phyloP scores from a whole-genome alignment of 2,797 vertebrate genomes.

The Enteromius paludinosus region DNA sequence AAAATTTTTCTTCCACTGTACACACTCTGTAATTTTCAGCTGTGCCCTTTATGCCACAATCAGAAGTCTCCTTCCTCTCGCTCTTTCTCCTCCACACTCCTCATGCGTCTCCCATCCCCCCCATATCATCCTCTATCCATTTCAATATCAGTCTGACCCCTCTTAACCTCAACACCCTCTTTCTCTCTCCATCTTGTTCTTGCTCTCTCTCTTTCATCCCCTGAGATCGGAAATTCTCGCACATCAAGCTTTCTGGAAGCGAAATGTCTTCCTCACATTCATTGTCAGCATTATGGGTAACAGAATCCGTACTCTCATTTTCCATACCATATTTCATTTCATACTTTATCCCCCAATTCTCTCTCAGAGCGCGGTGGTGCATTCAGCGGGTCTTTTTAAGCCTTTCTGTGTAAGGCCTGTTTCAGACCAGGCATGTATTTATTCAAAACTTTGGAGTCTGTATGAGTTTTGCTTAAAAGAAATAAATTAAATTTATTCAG shows the following conservation, averaged over 20 bases:
- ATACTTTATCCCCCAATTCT: not conserved
- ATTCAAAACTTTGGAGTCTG: not conserved
- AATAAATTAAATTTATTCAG: not conserved
- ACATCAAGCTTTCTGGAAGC: conserved; percentile 36
- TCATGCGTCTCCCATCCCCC: conserved; percentile 23
- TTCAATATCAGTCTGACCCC: conserved; percentile 54
- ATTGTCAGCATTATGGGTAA: conserved; percentile 53
- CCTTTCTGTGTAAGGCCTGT: not conserved
- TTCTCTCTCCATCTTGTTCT: conserved; percentile 25
- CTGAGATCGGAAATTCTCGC: conserved; percentile 49
- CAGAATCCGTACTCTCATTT: conserved; percentile 42
- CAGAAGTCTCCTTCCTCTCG: conserved; percentile 19
- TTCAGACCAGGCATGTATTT: not conserved
- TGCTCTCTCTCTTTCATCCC: conserved; percentile 36
- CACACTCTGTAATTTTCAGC: not conserved
- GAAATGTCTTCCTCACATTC: conserved; percentile 50
- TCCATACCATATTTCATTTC: conserved; percentile 17
- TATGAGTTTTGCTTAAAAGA: not conserved
- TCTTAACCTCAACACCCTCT: conserved; percentile 48
- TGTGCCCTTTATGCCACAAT: not conserved
- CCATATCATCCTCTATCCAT: conserved; percentile 29
- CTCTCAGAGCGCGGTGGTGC: not conserved
- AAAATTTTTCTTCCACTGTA: not conserved
- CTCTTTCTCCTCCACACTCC: conserved; percentile 30
- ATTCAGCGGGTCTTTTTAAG: conserved; percentile 13